phyloP scores from a whole-genome alignment of 2,888 invertebrate species.

The Arrhopalites spinosus region DNA sequence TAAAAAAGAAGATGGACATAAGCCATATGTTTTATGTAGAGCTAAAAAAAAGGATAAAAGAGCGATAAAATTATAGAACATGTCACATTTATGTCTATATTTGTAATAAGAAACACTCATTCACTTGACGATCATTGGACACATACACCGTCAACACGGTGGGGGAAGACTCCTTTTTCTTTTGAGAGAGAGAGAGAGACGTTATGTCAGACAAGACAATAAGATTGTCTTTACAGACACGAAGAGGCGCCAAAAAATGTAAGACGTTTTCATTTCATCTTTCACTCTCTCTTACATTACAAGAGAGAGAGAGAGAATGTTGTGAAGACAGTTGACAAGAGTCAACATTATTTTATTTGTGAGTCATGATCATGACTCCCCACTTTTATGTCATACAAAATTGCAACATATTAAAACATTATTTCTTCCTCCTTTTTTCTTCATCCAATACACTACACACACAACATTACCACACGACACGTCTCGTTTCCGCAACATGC shows the following conservation, averaged over 20 bases:
- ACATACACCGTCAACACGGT: not conserved
- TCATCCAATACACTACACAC: not conserved
- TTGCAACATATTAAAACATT: slow-evolving; percentile 1
- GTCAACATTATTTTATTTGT: slow-evolving; percentile 24
- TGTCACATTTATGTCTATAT: slow-evolving; percentile 28
- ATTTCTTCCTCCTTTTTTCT: not conserved
- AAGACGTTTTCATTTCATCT: not conserved
- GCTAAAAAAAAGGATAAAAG: not conserved
- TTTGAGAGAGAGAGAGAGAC: not conserved
- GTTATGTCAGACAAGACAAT: not conserved
- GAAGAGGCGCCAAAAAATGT: not conserved
- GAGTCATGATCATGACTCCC: slow-evolving; percentile 23
- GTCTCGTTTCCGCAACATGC: too few relatives aligned
- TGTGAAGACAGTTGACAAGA: slow-evolving; percentile 15
- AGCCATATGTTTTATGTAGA: not conserved
- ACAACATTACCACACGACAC: too few relatives aligned
- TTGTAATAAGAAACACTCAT: slow-evolving; percentile 19
- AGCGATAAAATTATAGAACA: not conserved
- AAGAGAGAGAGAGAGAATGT: not conserved
- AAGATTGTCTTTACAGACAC: not conserved
- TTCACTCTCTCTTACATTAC: not conserved
- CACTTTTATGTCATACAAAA: not conserved
- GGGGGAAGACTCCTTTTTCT: not conserved
- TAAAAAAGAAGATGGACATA: not conserved
- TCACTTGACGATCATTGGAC: not conserved